A percentile compares a stretch with the other conserved stretches of the same genome.
Evolutionary conservation across 92 coral and sea anemone species (phyloP).

Genomic region (Zoanthus sansibaricus): DNA sequence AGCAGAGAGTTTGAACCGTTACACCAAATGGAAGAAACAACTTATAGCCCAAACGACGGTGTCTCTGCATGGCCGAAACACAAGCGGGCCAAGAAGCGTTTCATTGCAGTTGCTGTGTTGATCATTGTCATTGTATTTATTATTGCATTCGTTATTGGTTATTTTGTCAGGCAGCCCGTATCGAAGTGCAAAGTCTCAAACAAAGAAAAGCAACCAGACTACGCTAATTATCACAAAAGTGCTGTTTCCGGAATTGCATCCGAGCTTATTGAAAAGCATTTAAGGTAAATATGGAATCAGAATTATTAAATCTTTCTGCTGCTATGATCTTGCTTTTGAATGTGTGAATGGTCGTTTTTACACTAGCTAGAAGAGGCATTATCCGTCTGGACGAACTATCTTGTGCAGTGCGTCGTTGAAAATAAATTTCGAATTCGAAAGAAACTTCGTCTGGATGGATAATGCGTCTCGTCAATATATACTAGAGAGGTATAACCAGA

Average conservation of each 20-base stretch:
- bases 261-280: slow-evolving; percentile 47
- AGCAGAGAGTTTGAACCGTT: slow-evolving; percentile 4
- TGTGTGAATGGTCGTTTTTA: no score
- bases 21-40: slow-evolving; percentile 11
- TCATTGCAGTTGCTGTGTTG: slow-evolving; percentile 50
- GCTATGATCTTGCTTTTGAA: no score
- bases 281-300: slow-evolving; percentile 41
- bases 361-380: no score
- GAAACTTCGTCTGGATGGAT: no score
- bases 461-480: no score
- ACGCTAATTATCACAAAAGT: slow-evolving; percentile 16
- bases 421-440: no score
- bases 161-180: slow-evolving; percentile 58
- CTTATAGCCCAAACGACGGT: neutral
- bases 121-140: slow-evolving; percentile 58
- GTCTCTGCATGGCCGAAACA: slow-evolving; percentile 7
- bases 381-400: no score
- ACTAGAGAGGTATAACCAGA: no score
- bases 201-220: neutral
- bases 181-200: slow-evolving; percentile 46
- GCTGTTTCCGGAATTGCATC: slow-evolving; percentile 47
- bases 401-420: no score
- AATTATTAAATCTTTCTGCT: no score
- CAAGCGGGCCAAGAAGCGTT: neutral
- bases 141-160: slow-evolving; percentile 71